These are phyloP conservation scores for Fregata magnificens DNA, from an alignment of 2,113 vertebrate genomes.

Conservation along the genomic window DNA sequence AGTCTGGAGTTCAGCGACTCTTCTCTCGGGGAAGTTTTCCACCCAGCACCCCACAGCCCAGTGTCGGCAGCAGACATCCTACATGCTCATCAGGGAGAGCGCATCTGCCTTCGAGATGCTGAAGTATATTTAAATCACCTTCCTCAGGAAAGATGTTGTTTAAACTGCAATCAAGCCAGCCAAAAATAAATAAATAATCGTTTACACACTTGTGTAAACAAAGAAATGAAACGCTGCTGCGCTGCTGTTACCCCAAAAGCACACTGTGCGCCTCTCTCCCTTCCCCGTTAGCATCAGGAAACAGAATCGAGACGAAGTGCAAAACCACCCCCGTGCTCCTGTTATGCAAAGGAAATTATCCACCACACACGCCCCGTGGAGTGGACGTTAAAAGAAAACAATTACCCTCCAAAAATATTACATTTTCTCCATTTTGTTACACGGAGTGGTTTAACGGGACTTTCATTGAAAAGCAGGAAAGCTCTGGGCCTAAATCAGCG, in stretches of 20 bases:
- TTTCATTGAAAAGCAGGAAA: constrained; percentile 60
- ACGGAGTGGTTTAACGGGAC: constrained; percentile 35
- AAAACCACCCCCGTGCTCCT: not conserved
- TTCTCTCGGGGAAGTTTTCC: accelerated
- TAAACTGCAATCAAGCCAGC: constrained; percentile 45
- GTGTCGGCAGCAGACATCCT: not conserved
- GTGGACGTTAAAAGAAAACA: constrained; percentile 31
- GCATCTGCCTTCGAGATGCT: not conserved
- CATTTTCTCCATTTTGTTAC: constrained; percentile 55
- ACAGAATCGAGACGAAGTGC: not conserved
- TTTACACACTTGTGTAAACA: constrained; percentile 33
- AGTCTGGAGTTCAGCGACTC: not conserved
- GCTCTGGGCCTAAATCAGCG: constrained; percentile 63
- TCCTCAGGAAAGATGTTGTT: constrained; percentile 36
- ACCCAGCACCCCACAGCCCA: not conserved
- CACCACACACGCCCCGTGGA: not conserved
- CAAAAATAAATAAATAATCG: constrained; percentile 51
- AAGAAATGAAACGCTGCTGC: not conserved
- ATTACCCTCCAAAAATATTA: constrained; percentile 56
- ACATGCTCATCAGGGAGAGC: not conserved
- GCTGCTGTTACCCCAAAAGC: not conserved
- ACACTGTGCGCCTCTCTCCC: not conserved
- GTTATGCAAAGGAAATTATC: not conserved
- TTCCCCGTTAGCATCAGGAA: not conserved
- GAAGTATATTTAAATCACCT: not conserved